Percentiles rank a stretch among this genome's conserved stretches.
Conservation (phyloP, 2,888 invertebrate genomes). For the Amphipoea oculea region DNA sequence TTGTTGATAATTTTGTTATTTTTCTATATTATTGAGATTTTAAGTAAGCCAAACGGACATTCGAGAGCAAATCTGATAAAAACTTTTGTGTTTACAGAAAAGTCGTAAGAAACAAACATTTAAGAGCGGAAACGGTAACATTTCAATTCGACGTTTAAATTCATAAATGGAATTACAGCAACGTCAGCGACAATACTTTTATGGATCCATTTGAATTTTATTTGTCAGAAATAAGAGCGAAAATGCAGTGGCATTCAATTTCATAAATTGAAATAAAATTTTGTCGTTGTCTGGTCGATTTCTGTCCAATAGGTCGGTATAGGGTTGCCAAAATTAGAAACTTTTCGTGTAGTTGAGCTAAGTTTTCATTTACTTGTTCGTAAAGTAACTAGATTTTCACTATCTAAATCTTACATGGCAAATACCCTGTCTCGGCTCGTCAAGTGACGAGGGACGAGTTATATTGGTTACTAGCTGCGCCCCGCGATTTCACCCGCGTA, state of each 20-base stretch:
- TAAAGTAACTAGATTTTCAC: not conserved
- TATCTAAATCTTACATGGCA: not conserved
- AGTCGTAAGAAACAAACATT: slow-evolving; percentile 11
- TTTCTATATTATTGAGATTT: not conserved
- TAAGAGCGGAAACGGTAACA: slow-evolving; percentile 60
- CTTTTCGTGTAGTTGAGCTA: not conserved
- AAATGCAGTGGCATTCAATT: slow-evolving; percentile 51
- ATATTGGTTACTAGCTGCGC: too few species aligned
- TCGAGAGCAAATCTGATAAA: not conserved
- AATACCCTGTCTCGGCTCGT: not conserved
- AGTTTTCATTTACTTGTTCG: not conserved
- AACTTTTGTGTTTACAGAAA: not conserved
- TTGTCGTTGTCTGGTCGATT: slow-evolving; percentile 62
- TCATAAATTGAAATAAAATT: slow-evolving; percentile 61
- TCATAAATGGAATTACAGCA: slow-evolving; percentile 59
- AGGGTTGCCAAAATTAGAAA: slow-evolving; percentile 50
- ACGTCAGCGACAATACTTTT: slow-evolving; percentile 46
- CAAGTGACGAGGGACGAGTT: not conserved
- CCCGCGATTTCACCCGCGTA: too few species aligned
- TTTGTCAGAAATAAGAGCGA: slow-evolving; percentile 40
- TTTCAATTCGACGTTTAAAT: slow-evolving; percentile 54
- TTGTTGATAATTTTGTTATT: not conserved
- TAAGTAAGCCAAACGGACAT: not conserved
- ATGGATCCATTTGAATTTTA: slow-evolving; percentile 53
- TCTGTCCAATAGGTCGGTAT: slow-evolving; percentile 41